A percentile compares a stretch with the other conserved stretches of the same genome.
Evolutionary conservation across 2,888 invertebrate species (phyloP).

Genomic region (Gymnocheta viridis): DNA sequence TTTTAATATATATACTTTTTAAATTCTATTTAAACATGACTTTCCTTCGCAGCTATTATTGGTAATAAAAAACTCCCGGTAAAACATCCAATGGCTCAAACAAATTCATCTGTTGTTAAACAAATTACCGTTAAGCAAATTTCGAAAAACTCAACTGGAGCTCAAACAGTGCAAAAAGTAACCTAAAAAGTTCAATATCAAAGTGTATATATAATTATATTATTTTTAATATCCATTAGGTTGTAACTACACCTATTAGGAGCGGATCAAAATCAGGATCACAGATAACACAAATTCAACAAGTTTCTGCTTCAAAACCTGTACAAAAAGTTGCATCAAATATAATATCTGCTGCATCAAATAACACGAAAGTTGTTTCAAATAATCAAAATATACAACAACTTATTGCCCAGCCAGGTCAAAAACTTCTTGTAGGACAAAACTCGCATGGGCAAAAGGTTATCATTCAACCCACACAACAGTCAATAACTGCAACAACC

Average conservation of each 20-base stretch:
- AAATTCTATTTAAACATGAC: not conserved
- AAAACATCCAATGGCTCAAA: constrained; percentile 61
- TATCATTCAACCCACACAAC: constrained; percentile 78
- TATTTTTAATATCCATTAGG: constrained; percentile 38
- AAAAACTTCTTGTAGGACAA: constrained; percentile 80
- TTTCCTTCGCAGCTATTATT: constrained; percentile 35
- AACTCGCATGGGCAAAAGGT: constrained; percentile 81
- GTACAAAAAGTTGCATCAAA: constrained; percentile 71
- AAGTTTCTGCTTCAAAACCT: constrained; percentile 69
- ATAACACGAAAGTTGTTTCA: constrained; percentile 57
- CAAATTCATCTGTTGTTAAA: constrained; percentile 73
- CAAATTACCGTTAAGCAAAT: constrained; percentile 79
- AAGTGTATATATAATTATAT: not conserved
- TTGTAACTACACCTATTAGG: constrained; percentile 65
- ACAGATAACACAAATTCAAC: constrained; percentile 73
- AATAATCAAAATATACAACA: constrained; percentile 78
- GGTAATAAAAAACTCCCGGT: constrained; percentile 70
- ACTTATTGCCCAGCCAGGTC: constrained; percentile 79
- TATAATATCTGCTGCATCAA: constrained; percentile 71
- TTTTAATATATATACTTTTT: not conserved
- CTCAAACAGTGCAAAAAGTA: constrained; percentile 75
- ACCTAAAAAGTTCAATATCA: constrained; percentile 4
- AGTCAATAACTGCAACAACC: constrained; percentile 72
- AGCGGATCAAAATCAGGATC: constrained; percentile 57
- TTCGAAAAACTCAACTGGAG: constrained; percentile 72